Evolutionary conservation across 2,113 vertebrate genomes (phyloP), one percentile per base, ranked within the genome.

Genomic region (Oenanthe oenanthe): DNA sequence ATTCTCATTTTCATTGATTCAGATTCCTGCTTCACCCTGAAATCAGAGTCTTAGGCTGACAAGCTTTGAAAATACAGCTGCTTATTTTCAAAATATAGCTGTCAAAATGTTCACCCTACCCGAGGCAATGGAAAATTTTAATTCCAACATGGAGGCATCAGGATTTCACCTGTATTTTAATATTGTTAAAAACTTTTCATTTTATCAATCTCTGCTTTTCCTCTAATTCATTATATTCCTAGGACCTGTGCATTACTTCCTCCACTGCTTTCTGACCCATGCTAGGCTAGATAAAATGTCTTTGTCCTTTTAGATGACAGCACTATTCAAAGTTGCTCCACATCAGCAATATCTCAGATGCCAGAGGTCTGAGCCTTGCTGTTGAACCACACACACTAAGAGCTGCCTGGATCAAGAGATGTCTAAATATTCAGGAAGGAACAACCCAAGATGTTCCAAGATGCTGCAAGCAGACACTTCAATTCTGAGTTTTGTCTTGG

Each of bases 61-160:
- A 85, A 85, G 43, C 13, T 93, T 68, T 79, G 36, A 43, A 81
- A 87, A 91, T 71, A 31, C 43, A 88, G 61, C 11, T 45, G 50
- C n/a, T 87, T 72, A 54, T 89, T 95, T 95, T 95, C 61, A 93
- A 84, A 89, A 82, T n/a, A n/a, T 0, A 53, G 26, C 45, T 88
- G 57, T 57, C 61, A 94, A 85, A 96, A 87, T 85, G 17, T 40
- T 84, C 34, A 34, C 19, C 20, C 28, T 79, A 73, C 42, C 58
- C 77, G 15, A 38, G 17, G 56, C 34, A 78, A 67, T 20, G 40
- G 76, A 84, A 89, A 84, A 63, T 66, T 54, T 84, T 84, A 45
- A 73, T 36, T 92, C 31, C 17, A 20, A n/a, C 11, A 70, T 54
- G 24, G 24, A 80, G 81, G 13, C 25, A 76, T 54, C 13, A 50